These are phyloP conservation scores for Pterostichus niger DNA, from an alignment of 2,888 invertebrate genomes.

Conservation along the genomic window DNA sequence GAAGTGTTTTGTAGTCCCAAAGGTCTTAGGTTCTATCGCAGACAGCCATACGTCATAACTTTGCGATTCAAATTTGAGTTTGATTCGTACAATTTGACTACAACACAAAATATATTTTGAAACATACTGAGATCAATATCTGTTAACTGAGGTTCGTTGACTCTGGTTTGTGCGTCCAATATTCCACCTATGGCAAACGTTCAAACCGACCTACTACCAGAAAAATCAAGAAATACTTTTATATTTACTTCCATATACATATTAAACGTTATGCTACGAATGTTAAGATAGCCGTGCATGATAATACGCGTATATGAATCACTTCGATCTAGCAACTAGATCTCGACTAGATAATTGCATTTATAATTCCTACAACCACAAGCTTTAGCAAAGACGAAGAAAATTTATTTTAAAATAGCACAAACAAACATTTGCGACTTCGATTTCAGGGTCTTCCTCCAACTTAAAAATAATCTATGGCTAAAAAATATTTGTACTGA, in stretches of 20 bases:
- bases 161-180: slow-evolving; percentile 25
- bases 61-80: neutral
- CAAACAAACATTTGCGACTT: neutral
- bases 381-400: neutral
- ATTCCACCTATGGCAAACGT: slow-evolving; percentile 40
- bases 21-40: no score
- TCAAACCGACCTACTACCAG: slow-evolving; percentile 3
- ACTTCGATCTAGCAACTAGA: no score
- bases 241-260: neutral
- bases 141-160: slow-evolving; percentile 51
- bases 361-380: neutral
- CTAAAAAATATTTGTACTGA: no score
- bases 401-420: neutral
- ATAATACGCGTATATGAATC: no score
- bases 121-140: slow-evolving; percentile 48
- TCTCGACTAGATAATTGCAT: no score
- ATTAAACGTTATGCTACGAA: neutral
- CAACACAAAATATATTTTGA: slow-evolving; percentile 44
- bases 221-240: neutral
- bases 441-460: no score
- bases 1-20: no score
- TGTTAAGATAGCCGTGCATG: no score
- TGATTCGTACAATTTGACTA: slow-evolving; percentile 13
- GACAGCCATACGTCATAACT: no score
- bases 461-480: no score